Evolutionary conservation across 30 jellyfish, hydroid and myxozoan species (phyloP).

Genomic region (Turritopsis rubra): DNA sequence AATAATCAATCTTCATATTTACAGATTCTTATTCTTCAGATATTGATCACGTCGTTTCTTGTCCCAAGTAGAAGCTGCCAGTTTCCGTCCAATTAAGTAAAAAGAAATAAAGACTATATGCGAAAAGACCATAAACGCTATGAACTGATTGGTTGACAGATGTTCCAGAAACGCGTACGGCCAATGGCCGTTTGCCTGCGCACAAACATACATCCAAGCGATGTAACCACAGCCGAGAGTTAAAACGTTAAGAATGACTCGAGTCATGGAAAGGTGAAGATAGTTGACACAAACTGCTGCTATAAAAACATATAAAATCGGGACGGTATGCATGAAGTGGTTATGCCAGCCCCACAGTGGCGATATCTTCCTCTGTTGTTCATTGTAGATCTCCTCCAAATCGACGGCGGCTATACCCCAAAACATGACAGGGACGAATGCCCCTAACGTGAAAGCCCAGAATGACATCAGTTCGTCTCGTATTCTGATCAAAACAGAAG

Average conservation of each 20-base stretch:
- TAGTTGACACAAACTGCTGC: slow-evolving; percentile 17
- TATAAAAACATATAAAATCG: neutral
- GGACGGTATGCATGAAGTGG: slow-evolving; percentile 22
- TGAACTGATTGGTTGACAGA: slow-evolving; percentile 9
- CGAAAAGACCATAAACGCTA: neutral
- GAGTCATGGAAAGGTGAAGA: slow-evolving; percentile 4
- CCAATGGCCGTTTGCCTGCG: slow-evolving; percentile 11
- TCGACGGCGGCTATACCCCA: slow-evolving; percentile 25
- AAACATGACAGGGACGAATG: slow-evolving; percentile 9
- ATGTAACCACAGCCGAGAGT: neutral
- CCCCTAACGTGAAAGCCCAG: slow-evolving; percentile 13
- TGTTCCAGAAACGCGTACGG: slow-evolving; percentile 24
- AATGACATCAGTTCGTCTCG: slow-evolving; percentile 23
- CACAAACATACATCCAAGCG: slow-evolving; percentile 13
- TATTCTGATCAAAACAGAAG: neutral
- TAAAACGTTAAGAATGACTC: neutral
- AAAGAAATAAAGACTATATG: neutral
- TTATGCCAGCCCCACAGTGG: slow-evolving; percentile 30
- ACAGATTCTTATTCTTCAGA: neutral
- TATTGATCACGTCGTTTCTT: neutral
- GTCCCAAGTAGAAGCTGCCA: neutral
- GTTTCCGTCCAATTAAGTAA: slow-evolving; percentile 6
- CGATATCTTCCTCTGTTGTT: neutral
- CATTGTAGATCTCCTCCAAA: slow-evolving; percentile 19
- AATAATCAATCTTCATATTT: too few relatives aligned